Base-by-base conservation (phyloP, 2,888 invertebrate species). In the Melanophora roralis region DNA sequence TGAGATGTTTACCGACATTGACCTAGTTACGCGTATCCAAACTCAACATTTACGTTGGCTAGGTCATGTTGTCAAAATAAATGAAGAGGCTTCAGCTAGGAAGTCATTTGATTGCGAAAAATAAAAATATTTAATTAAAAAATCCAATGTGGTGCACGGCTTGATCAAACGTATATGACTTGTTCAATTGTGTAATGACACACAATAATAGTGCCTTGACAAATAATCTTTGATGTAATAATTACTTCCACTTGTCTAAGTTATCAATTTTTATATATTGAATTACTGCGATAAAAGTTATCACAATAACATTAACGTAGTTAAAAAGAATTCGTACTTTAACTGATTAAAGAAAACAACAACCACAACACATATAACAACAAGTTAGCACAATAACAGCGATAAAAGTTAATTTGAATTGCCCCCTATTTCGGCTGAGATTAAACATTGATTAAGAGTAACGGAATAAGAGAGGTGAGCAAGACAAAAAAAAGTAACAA, bases 361-460 rank as follows among this genome's bases (percentile, higher is more conserved):
- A 16, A 49, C 12, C 8, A 38, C 7, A 51, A n/a, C 14, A 36
- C 34, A 9, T 9, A 23, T 12, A 34, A 38, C 21, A 47, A 14
- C 14, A 19, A 38, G 14, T 62, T 68, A 69, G 62, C 55, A 62
- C 34, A 55, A 62, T 69, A 57, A 47, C 11, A 19, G 27, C 11
- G 78, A 74, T 78, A 78, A 78, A 45, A 76, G 64, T 68, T 47
- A 47, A 55, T 68, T 75, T 47, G 57, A 76, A 76, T 76, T 76
- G 72, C 75, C 40, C 27, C 27, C 65, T 75, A 45, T n/a, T 65
- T 59, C 21, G 53, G 69, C 60, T 65, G 55, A 67, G 79, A 75
- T 74, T 75, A 71, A 45, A 55, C 1, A 51, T 36, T 62, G 62
- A 68, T 73, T 62, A 78, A 43, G 59, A 14, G 19, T 1, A 21